Evolutionary conservation across 2,113 vertebrate species (phyloP), one percentile per base, ranked within the genome.

Genomic region (Smithornis capensis): DNA sequence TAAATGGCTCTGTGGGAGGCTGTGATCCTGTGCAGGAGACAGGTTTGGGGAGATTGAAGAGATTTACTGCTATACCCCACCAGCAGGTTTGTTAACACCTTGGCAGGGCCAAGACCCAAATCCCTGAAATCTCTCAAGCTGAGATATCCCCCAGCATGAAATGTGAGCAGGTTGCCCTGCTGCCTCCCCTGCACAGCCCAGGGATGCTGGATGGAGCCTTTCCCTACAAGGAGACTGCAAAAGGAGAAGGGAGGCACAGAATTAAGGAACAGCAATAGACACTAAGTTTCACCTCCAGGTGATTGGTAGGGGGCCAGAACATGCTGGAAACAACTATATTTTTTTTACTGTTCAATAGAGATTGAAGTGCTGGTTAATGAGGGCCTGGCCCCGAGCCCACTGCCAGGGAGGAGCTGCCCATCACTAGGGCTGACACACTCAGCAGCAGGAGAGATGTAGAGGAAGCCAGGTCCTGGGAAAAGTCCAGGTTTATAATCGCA

Each of bases 211-310:
- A 68, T 63, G 14, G 33, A 73, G 50, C 37, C 76, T 22, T 27
- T 40, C n/a, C 67, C 42, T 12, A 8, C 44, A 21, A 0, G 0
- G 22, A 29, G 38, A 31, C 13, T 2, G 27, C 0, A 0, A 60
- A 17, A 57, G 16, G 8, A 67, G 23, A 1, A 3, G 19, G 23
- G 35, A 71, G 28, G 37, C 6, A 6, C 6, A 10, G 50, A 69
- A 69, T 45, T 42, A 68, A 71, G 45, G 37, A 77, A 29, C 19
- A 28, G 47, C 53, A 80, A 60, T 1, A 83, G 70, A 42, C 42
- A 88, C 31, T 15, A 1, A 10, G 1, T 40, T 82, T 55, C 60
- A 50, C 71, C 55, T 83, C 70, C 82, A 88, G 55, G 42, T 88
- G 71, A 65, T 37, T 83, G 86, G 79, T 74, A 65, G 45, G 35